Evolutionary conservation across 2,888 invertebrate species (phyloP).

Genomic region (Pristionchus entomophagus): DNA sequence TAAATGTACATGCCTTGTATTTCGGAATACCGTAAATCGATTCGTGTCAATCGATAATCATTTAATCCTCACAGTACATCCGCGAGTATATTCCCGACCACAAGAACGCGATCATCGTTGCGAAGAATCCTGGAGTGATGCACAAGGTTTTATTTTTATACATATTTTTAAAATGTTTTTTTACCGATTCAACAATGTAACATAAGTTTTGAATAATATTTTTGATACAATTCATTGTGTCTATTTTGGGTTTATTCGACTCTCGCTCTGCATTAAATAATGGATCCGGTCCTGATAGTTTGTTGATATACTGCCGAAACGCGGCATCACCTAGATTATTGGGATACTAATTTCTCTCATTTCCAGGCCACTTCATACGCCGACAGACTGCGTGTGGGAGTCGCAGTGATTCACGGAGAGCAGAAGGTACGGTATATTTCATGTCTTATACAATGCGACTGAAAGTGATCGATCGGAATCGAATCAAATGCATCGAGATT

Average conservation of each 20-base stretch:
- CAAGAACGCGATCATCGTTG: constrained; percentile 97
- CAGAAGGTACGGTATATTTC: constrained; percentile 80
- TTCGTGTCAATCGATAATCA: not conserved
- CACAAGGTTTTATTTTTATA: constrained; percentile 82
- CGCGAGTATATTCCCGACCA: constrained; percentile 92
- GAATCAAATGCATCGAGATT: too few species aligned
- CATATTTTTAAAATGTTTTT: too few species aligned
- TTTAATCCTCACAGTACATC: constrained; percentile 52
- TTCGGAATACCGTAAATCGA: too few species aligned
- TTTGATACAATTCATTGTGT: too few species aligned
- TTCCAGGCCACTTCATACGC: constrained; percentile 91
- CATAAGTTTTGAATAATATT: too few species aligned
- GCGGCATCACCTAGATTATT: not conserved
- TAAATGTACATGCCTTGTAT: not conserved
- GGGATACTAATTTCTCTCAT: not conserved
- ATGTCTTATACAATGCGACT: too few species aligned
- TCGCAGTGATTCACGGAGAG: constrained; percentile 98
- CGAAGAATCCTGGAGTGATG: constrained; percentile 96
- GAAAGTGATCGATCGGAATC: too few species aligned
- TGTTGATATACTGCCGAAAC: too few species aligned
- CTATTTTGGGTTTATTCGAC: too few species aligned
- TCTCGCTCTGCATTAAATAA: too few species aligned
- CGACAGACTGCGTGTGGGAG: constrained; percentile 90
- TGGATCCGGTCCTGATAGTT: too few species aligned
- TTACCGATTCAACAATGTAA: too few species aligned